Base-by-base conservation (phyloP, 2,888 invertebrate genomes). In the Apamea epomidion region DNA sequence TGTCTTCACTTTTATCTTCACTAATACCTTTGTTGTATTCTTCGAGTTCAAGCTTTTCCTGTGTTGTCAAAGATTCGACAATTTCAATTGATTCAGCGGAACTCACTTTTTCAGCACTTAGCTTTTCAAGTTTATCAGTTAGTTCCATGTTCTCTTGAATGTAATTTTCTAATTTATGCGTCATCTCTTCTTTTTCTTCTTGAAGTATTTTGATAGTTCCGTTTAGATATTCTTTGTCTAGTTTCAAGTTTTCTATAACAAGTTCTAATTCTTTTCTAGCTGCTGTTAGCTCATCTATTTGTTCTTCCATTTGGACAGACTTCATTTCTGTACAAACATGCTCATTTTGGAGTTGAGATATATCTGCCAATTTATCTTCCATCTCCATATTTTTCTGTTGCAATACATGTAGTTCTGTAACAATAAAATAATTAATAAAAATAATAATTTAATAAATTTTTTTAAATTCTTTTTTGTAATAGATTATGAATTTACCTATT, bases 261-360 rank as follows among this genome's bases (percentile, higher is more conserved):
- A 95, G 92, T 90, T 96, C 94, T 51, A 97, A 89, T 88, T 96
- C 95, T 87, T 95, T 95, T 88, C 97, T 97, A 82, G 97, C 96
- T 58, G 95, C 95, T 85, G 96, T 95, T 7, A 98, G 91, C 78
- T 97, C 94, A 90, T 98, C 98, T 71, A 98, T 95, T 93, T 98
- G 98, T 93, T 99, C 98, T 93, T 99, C 99, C 82, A 98, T 94
- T 90, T 98, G 98, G 62, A 98, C 98, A 14, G 98, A 98, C 88
- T 98, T 98, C 92, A 99, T 98, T 96, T 99, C 98, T 1, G 98
- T 98, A 48, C 98, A 97, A n/a, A 98, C 98, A 92, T 98, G 98
- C 76, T 97, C 97, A 94, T 97, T 98, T 93, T 98, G 97, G 10
- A 98, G 95, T 88, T 97, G 97, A 70, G 97, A 97, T 80, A 98